A percentile compares a stretch with the other conserved stretches of the same genome.
These are phyloP conservation scores for Neomonachus schauinslandi DNA, from an alignment of 2,113 vertebrate genomes.

Conservation along the genomic window DNA sequence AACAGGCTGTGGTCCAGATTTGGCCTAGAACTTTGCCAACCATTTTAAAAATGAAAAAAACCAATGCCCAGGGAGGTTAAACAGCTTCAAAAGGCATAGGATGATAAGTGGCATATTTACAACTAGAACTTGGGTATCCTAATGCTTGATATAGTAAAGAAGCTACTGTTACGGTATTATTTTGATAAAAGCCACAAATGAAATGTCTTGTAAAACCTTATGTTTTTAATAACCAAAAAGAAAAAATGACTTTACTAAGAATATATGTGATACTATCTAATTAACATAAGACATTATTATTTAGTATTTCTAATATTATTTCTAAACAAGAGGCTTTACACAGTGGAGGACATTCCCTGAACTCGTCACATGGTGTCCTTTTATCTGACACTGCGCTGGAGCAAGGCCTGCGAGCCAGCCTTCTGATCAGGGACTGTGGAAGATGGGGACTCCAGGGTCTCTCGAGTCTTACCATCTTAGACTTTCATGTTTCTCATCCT, in stretches of 20 bases:
- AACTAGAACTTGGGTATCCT: neutral
- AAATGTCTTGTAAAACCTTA: neutral
- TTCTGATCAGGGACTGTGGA: neutral
- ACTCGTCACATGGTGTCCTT: too few species aligned
- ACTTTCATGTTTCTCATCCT: neutral
- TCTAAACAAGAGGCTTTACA: neutral
- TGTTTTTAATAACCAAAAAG: neutral
- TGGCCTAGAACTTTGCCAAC: neutral
- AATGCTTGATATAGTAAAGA: neutral
- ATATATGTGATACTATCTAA: neutral
- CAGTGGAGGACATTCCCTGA: neutral
- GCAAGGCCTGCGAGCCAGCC: accelerated
- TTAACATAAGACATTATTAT: neutral
- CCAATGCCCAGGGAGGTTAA: neutral
- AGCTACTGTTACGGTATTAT: neutral
- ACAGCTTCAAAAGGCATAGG: neutral
- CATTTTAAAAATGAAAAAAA: neutral
- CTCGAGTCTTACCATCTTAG: neutral
- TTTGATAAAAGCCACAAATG: constrained; percentile 18
- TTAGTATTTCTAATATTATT: neutral
- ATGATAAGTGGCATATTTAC: neutral
- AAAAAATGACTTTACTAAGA: neutral
- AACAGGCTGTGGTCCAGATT: neutral
- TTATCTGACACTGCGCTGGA: neutral
- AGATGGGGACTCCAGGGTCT: neutral